phyloP scores from a whole-genome alignment of 2,888 invertebrate species.

The Cosmopolites sordidus region DNA sequence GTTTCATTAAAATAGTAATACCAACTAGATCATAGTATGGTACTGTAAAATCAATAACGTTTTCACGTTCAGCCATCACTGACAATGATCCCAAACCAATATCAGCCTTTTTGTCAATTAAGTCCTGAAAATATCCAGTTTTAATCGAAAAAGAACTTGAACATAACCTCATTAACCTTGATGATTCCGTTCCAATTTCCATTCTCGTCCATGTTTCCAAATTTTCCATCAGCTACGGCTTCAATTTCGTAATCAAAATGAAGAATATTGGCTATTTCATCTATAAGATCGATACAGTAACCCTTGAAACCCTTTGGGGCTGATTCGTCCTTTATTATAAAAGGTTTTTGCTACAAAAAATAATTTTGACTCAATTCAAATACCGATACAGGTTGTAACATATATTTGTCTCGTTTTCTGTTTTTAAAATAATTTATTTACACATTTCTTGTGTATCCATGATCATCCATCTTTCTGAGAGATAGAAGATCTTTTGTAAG shows the following conservation, averaged over 20 bases:
- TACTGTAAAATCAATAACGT: slow-evolving; percentile 96
- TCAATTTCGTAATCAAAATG: slow-evolving; percentile 88
- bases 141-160: too few relatives aligned
- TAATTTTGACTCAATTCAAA: too few relatives aligned
- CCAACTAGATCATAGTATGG: slow-evolving; percentile 98
- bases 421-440: too few relatives aligned
- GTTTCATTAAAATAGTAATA: slow-evolving; percentile 92
- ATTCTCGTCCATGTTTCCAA: slow-evolving; percentile 85
- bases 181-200: slow-evolving; percentile 61
- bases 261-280: slow-evolving; percentile 77
- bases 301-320: slow-evolving; percentile 70
- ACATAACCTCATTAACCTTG: slow-evolving; percentile 32
- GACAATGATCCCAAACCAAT: slow-evolving; percentile 91
- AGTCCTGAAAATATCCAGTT: slow-evolving; percentile 31
- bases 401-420: too few relatives aligned
- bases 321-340: slow-evolving; percentile 67
- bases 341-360: slow-evolving; percentile 70
- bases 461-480: too few relatives aligned
- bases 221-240: slow-evolving; percentile 74
- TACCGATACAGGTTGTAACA: too few relatives aligned
- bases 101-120: slow-evolving; percentile 69
- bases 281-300: slow-evolving; percentile 91
- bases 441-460: too few relatives aligned
- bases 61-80: slow-evolving; percentile 96
- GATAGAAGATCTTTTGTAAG: too few relatives aligned